phyloP scores from a whole-genome alignment of 2,888 invertebrate genomes.

The Plagodis pulveraria region DNA sequence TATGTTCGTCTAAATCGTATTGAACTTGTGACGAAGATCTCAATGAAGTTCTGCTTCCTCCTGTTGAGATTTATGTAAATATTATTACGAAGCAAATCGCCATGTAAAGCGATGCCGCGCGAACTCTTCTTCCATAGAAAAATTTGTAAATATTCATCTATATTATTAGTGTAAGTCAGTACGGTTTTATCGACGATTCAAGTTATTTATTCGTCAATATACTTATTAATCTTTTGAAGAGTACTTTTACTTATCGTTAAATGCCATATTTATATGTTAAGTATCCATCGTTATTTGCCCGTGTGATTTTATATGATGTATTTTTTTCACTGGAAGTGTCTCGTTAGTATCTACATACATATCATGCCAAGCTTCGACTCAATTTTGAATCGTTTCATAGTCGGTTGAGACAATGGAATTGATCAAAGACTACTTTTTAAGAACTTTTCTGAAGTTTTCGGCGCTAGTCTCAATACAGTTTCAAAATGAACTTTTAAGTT shows the following conservation, averaged over 20 bases:
- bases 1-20: conserved; percentile 60
- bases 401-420: conserved; percentile 71
- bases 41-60: conserved; percentile 59
- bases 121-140: conserved; percentile 82
- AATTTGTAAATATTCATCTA: conserved; percentile 82
- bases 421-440: conserved; percentile 80
- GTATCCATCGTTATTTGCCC: conserved; percentile 68
- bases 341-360: conserved; percentile 66
- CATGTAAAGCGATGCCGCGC: conserved; percentile 60
- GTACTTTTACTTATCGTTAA: conserved; percentile 81
- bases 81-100: conserved; percentile 76
- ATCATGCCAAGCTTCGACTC: conserved; percentile 53
- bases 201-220: conserved; percentile 80
- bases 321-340: conserved; percentile 45
- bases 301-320: conserved; percentile 53
- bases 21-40: conserved; percentile 67
- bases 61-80: conserved; percentile 79
- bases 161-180: conserved; percentile 69
- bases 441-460: conserved; percentile 56
- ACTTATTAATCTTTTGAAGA: conserved; percentile 72
- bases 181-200: conserved; percentile 76
- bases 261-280: conserved; percentile 84
- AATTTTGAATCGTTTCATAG: conserved; percentile 43
- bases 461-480: conserved; percentile 50
- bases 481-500: conserved; percentile 56